Base-by-base conservation (phyloP, 2,888 invertebrate species). In the Chrysolina americana region DNA sequence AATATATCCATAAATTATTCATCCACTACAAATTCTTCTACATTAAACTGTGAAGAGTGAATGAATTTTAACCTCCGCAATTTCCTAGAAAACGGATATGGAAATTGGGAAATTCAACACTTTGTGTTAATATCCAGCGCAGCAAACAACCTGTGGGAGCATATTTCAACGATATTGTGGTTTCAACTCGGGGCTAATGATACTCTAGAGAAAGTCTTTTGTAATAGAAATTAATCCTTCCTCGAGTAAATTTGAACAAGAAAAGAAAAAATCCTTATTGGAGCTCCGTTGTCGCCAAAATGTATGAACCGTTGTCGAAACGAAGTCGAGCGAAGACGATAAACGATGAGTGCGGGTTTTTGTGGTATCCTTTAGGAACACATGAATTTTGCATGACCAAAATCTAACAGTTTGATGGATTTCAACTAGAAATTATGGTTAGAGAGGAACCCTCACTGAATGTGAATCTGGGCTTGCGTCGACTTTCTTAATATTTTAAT, bases 141-240 rank as follows among this genome's bases (percentile, higher is more conserved):
- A 59, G 59, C 28, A 28, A 59, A 59, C 28, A 59, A 23, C 59
- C 59, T n/a, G 28, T 59, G 59, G 59, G 59, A 59, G 59, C n/a
- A 59, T 28, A 59, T 59, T 28, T 59, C 59, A 59, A 23, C 28
- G 59, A 36, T 59, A 59, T 59, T 59, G 59, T 59, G 59, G 59
- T 28, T 15, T 36, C 11, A 59, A 59, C 59, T 59, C 59, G 15
- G 15, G 59, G 28, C 59, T 59, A 59, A 59, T 59, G 59, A 59
- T 59, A 28, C 59, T 36, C 59, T 59, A 8, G 59, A 59, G 59
- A 36, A 59, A 59, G 28, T 36, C 59, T 59, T 59, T n/a, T 59
- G 59, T 59, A 28, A 59, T 59, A 59, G 59, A 59, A 59, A 59
- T 59, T 59, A 59, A 59, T 59, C 28, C 59, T 36, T 53, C 28